These are phyloP conservation scores for Habroteleia sp. DNA, from an alignment of 2,888 invertebrate species.

Conservation along the genomic window DNA sequence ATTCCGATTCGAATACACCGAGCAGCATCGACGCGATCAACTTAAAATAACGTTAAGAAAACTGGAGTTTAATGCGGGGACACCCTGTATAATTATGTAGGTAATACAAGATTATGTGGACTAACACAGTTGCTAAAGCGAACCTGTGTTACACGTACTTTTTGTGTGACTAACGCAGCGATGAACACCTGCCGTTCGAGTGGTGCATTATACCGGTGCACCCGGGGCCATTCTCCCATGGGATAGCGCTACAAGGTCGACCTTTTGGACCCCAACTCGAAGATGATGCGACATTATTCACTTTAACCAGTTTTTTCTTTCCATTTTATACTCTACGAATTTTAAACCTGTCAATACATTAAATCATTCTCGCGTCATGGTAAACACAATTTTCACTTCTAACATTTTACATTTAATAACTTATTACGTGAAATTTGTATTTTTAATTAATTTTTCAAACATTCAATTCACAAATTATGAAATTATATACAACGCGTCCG, in stretches of 20 bases:
- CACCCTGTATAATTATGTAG: slow-evolving; percentile 36
- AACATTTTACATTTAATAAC: too few species aligned
- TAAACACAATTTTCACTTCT: too few species aligned
- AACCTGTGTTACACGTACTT: slow-evolving; percentile 55
- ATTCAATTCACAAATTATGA: too few species aligned
- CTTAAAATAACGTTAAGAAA: neutral
- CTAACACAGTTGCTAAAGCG: slow-evolving; percentile 40
- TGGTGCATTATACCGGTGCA: slow-evolving; percentile 57
- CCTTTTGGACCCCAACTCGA: slow-evolving; percentile 52
- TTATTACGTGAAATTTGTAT: too few species aligned
- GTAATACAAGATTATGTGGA: slow-evolving; percentile 21
- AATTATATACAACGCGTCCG: too few species aligned
- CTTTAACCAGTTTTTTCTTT: slow-evolving; percentile 34
- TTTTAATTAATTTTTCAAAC: too few species aligned
- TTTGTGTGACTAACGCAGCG: slow-evolving; percentile 50
- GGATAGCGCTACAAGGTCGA: slow-evolving; percentile 53
- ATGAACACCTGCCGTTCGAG: slow-evolving; percentile 54
- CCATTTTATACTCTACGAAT: too few species aligned
- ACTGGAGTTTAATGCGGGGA: slow-evolving; percentile 6
- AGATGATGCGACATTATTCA: slow-evolving; percentile 49
- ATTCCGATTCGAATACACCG: too few species aligned
- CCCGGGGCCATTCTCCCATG: slow-evolving; percentile 56
- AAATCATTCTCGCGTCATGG: slow-evolving; percentile 40
- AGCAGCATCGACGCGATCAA: too few species aligned
- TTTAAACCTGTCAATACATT: slow-evolving; percentile 38